Conservation (phyloP, 37 sponge, comb jelly and placozoan genomes). For the Haliclona indistincta region DNA sequence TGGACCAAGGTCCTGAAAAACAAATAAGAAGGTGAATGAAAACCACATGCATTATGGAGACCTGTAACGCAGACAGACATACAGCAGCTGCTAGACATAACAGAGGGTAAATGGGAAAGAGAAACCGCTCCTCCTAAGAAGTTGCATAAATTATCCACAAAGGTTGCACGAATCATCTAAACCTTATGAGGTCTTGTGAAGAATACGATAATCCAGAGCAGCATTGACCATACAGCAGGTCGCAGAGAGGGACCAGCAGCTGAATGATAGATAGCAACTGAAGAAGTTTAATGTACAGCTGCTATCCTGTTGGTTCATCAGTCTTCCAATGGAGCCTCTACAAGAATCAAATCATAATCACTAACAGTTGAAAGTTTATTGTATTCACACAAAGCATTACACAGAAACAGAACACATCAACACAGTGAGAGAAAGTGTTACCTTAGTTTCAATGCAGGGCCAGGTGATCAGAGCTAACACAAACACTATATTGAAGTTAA, state of each 20-base stretch:
- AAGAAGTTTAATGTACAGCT: too few relatives aligned
- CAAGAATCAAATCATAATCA: too few relatives aligned
- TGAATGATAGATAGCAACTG: background rate
- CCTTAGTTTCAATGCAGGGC: constrained; percentile 40
- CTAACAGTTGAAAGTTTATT: background rate
- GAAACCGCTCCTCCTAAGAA: constrained; percentile 84
- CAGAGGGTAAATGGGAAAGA: constrained; percentile 94
- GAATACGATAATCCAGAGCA: constrained; percentile 89
- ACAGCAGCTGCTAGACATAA: constrained; percentile 74
- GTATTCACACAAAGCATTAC: background rate
- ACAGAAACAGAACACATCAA: background rate
- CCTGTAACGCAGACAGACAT: constrained; percentile 36
- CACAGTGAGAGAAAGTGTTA: too few relatives aligned
- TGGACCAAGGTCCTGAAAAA: background rate
- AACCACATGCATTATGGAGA: background rate
- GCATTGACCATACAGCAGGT: constrained; percentile 37
- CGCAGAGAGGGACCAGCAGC: constrained; percentile 4
- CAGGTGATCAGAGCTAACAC: constrained; percentile 66
- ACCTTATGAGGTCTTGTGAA: constrained; percentile 92
- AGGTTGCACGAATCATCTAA: background rate
- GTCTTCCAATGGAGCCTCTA: too few relatives aligned
- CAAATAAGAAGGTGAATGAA: background rate
- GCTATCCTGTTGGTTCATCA: too few relatives aligned
- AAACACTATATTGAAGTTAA: constrained; percentile 95
- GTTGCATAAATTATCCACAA: background rate